phyloP scores from a whole-genome alignment of 2,113 vertebrate genomes.

The Plotosus lineatus region DNA sequence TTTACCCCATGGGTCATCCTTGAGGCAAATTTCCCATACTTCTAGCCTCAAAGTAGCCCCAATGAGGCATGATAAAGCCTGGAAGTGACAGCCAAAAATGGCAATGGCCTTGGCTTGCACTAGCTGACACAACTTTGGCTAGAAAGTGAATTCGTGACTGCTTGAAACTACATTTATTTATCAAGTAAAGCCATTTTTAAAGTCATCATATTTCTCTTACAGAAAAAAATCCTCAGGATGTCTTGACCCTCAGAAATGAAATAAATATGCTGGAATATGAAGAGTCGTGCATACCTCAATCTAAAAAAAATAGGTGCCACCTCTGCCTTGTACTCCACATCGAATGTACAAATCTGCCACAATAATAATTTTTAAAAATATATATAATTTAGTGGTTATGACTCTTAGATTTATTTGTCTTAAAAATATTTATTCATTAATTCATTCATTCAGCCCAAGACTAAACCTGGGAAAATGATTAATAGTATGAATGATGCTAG shows the following conservation, averaged over 20 bases:
- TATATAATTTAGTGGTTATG: not conserved
- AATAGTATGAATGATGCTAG: not conserved
- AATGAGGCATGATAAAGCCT: too few relatives aligned
- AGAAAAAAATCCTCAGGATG: not conserved
- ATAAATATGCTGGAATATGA: not conserved
- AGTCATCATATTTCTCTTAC: not conserved
- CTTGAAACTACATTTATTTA: not conserved
- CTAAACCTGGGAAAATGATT: not conserved
- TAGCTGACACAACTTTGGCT: too few relatives aligned
- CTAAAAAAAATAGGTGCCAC: not conserved
- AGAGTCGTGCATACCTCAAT: not conserved
- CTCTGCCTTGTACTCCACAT: not conserved
- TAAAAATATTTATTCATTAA: not conserved
- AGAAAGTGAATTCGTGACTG: too few relatives aligned
- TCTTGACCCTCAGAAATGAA: not conserved
- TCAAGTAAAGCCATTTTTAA: not conserved
- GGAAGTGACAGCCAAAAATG: too few relatives aligned
- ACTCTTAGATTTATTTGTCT: not conserved
- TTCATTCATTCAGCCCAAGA: not conserved
- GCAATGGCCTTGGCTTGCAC: too few relatives aligned
- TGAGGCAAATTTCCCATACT: too few relatives aligned
- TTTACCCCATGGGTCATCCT: too few relatives aligned
- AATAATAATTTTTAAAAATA: not conserved
- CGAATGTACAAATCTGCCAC: not conserved
- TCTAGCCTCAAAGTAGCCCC: too few relatives aligned